Conservation (phyloP, 53 echinoderm and acorn worm genomes). For the Apostichopus leukothele region DNA sequence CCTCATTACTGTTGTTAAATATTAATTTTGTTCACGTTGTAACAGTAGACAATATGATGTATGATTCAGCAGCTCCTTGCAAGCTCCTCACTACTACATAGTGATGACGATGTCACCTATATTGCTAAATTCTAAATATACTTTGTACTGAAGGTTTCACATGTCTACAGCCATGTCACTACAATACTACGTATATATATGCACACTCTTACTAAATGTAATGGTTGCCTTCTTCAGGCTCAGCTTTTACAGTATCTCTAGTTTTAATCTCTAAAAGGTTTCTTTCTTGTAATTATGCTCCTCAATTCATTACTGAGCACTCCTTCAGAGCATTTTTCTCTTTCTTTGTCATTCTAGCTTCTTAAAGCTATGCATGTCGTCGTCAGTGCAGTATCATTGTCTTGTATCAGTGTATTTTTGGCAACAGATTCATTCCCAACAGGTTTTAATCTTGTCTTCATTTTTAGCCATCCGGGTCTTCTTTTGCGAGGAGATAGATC, state of each 20-base stretch:
- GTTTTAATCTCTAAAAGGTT: constrained; percentile 14
- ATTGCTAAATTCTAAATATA: too few species aligned
- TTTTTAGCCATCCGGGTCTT: constrained; percentile 30
- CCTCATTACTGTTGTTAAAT: too few species aligned
- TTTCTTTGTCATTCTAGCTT: background rate
- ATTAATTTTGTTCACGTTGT: too few species aligned
- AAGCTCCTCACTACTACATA: too few species aligned
- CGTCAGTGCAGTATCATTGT: background rate
- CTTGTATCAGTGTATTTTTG: constrained; percentile 26
- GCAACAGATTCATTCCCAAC: constrained; percentile 20
- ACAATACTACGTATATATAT: background rate
- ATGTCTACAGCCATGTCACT: too few species aligned
- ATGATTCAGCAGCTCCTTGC: too few species aligned
- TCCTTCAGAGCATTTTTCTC: background rate
- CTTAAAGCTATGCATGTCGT: constrained; percentile 11
- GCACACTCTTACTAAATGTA: background rate
- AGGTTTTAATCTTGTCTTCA: constrained; percentile 42
- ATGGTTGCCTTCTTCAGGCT: background rate
- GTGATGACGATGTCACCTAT: too few species aligned
- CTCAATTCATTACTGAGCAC: background rate
- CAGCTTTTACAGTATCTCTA: background rate
- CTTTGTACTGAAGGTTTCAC: too few species aligned
- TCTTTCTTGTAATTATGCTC: constrained; percentile 14
- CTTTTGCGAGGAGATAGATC: constrained; percentile 11
- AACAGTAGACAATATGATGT: too few species aligned